phyloP scores from a whole-genome alignment of 2,888 invertebrate species.

The Scotopteryx bipunctaria region DNA sequence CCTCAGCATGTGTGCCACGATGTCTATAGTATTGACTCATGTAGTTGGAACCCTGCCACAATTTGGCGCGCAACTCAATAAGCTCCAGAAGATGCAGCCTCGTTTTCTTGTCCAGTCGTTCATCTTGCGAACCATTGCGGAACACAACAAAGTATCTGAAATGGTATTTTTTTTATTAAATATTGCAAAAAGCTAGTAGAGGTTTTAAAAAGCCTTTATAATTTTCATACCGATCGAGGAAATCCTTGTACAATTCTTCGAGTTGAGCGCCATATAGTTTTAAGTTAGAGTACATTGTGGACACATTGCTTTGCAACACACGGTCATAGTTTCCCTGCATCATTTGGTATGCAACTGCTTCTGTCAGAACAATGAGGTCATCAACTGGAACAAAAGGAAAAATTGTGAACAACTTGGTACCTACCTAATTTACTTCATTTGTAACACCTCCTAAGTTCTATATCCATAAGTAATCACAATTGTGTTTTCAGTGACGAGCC shows the following conservation, averaged over 20 bases:
- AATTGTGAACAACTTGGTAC: background rate
- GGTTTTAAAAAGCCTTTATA: too few species aligned
- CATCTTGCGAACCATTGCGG: constrained; percentile 94
- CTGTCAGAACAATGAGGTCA: constrained; percentile 91
- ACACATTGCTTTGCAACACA: constrained; percentile 88
- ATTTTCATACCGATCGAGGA: constrained; percentile 88
- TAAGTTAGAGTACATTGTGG: constrained; percentile 90
- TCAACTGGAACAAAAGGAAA: constrained; percentile 84
- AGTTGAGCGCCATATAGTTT: constrained; percentile 91
- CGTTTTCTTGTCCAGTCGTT: constrained; percentile 92
- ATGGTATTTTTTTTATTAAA: too few species aligned
- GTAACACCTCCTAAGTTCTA: too few species aligned
- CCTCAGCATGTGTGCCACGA: constrained; percentile 85
- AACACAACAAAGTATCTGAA: constrained; percentile 92
- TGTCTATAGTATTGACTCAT: constrained; percentile 93
- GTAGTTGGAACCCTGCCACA: constrained; percentile 94
- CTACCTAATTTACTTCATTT: too few species aligned
- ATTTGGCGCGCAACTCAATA: constrained; percentile 95
- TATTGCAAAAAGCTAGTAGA: too few species aligned
- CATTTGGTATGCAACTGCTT: constrained; percentile 90
- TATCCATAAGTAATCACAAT: background rate
- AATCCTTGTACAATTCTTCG: constrained; percentile 92
- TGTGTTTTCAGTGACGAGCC: background rate
- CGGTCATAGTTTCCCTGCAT: constrained; percentile 89
- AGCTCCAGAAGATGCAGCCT: constrained; percentile 95